Evolutionary conservation across 2,888 invertebrate species (phyloP), one percentile per base, ranked within the genome.

Genomic region (Noctua comes): DNA sequence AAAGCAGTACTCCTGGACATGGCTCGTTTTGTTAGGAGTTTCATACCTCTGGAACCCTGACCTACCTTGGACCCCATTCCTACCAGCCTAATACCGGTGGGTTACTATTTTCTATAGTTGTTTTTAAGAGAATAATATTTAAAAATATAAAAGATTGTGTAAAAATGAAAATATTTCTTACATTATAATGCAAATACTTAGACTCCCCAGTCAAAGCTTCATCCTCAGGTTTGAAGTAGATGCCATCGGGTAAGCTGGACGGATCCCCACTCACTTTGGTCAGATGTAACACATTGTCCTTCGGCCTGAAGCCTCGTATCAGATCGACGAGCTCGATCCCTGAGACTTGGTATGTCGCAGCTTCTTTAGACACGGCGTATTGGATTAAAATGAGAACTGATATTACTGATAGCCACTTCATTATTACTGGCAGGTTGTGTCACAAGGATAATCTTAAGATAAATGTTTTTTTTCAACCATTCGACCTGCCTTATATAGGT

Each of bases 201-300:
- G 75, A 65, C 43, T 85, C 88, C 0, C 82, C 88, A 24, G 77
- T 76, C 70, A 90, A 24, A n/a, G 78, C 87, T n/a, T 86, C 91
- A 48, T 93, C 93, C 75, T 92, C 92, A 1, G 93, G 93, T 64
- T 86, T 68, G 51, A 91, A 93, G 76, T 93, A 94, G 62, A 94
- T 89, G 24, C 94, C 94, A 89, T 94, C 93, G 27, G 91, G 89
- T 0, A 90, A 80, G 18, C 54, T 85, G 1, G 81, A 82, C 7
- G 80, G 82, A 16, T 91, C 89, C 64, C 82, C 86, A 40, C 89
- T 84, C 11, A 91, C 90, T 85, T 92, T 91, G 0, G 83, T 88
- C 51, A 93, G 73, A 2, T 73, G 81, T 57, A 92, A 54, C 8
- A 79, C 71, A 16, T 79, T 86, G 24, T 86, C 83, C 21, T 90